phyloP scores from a whole-genome alignment of 2,113 vertebrate species.

The Myrmophylax atrothorax region DNA sequence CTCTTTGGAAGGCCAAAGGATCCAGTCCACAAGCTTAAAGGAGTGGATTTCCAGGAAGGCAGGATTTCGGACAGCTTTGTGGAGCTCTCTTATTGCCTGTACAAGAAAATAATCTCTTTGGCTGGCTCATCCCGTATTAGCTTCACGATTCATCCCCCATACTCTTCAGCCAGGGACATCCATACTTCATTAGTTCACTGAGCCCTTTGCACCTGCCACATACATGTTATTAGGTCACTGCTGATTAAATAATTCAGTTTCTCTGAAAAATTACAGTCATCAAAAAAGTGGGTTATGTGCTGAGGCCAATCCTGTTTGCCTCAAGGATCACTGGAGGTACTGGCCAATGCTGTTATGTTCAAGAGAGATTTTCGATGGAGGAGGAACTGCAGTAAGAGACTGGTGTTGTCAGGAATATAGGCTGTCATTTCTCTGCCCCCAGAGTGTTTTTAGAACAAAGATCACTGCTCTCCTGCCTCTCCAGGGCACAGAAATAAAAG shows the following conservation, averaged over 20 bases:
- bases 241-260: conserved; percentile 45
- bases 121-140: conserved; percentile 55
- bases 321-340: not conserved
- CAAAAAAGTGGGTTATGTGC: conserved; percentile 31
- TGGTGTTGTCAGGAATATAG: not conserved
- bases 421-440: not conserved
- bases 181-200: conserved; percentile 40
- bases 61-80: conserved; percentile 43
- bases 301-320: conserved; percentile 1
- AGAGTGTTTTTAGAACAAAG: not conserved
- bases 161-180: not conserved
- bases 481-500: not conserved
- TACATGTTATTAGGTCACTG: conserved; percentile 42
- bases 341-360: not conserved
- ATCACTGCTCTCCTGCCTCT: not conserved
- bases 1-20: not conserved
- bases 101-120: conserved; percentile 56
- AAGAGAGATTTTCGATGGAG: not conserved
- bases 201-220: conserved; percentile 42
- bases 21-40: not conserved
- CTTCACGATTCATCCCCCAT: not conserved
- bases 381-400: not conserved
- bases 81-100: not conserved
- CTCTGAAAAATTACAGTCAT: not conserved
- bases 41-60: not conserved